Evolutionary conservation across 2,888 invertebrate genomes (phyloP), one percentile per base, ranked within the genome.

Genomic region (Disparrhopalites patrizii): DNA sequence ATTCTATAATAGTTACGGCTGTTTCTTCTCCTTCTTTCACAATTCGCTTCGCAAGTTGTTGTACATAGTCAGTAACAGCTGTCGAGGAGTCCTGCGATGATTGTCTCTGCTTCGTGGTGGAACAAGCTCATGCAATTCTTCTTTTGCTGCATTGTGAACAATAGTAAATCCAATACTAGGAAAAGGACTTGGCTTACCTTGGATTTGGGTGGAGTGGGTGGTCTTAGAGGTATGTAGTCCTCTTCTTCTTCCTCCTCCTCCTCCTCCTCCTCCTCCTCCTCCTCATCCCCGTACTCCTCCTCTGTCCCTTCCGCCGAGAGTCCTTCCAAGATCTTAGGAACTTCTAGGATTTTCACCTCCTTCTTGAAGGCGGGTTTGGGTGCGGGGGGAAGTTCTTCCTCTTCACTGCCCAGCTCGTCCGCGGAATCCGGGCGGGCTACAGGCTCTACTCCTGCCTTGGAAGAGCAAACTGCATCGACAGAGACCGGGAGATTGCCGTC

Each of bases 211-310:
- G 25, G 80, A 76, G 77, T 78, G 23, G 77, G 76, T 43, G 78
- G 77, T 70, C 77, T 55, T 67, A 74, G 75, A 76, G 73, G 63
- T 79, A 80, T 78, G 43, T 78, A 78, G 36, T 76, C 76, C 20
- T 76, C 76, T 52, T 81, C 80, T 61, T 80, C 79, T 64, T 74
- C 73, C 33, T 74, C 69, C 30, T 68, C 66, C 15, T 64, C 68
- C 57, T 75, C 70, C 47, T 76, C 72, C 18, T 71, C 69, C 69
- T 78, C 76, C 65, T 73, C 67, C 68, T 77, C 66, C 65, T 70
- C 70, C 23, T 70, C 77, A 33, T 76, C 60, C n/a, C 77, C 74
- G 69, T 79, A 78, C 51, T 77, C 79, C 62, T 77, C 77, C 36
- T 76, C 77, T 60, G 68, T 60, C 33, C 66, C 67, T 65, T 70